Percentiles rank a stretch among this genome's conserved stretches.
Conservation (phyloP, 2,797 vertebrate genomes). For the Gymnopithys bicolor region DNA sequence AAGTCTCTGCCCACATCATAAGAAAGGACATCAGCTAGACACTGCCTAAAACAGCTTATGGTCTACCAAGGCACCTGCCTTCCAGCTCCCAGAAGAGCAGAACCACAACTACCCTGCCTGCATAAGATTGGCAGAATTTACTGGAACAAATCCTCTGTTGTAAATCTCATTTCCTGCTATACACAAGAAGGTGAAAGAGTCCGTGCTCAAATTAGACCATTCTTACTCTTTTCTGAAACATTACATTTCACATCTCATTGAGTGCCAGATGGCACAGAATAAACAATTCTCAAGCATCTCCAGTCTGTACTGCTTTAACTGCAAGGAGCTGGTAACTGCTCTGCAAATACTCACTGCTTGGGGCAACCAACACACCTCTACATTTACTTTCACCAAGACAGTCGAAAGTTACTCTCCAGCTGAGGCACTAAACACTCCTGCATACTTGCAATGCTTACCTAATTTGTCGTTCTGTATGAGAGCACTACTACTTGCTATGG, state of each 20-base stretch:
- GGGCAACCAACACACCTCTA: background rate
- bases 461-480: background rate
- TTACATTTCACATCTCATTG: background rate
- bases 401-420: background rate
- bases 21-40: background rate
- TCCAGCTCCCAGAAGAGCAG: background rate
- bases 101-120: background rate
- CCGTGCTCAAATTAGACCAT: background rate
- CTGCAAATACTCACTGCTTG: background rate
- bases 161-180: background rate
- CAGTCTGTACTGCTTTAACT: background rate
- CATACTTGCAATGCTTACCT: background rate
- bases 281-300: background rate
- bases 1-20: background rate
- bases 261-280: background rate
- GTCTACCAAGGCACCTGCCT: background rate
- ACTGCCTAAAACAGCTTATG: background rate
- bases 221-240: background rate
- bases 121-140: background rate
- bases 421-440: background rate
- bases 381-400: background rate
- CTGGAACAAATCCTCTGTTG: background rate
- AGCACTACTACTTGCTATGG: rapidly evolving
- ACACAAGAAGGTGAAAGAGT: background rate
- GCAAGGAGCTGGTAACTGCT: background rate